phyloP scores from a whole-genome alignment of 2,113 vertebrate genomes.

The Megaceryle maxima region DNA sequence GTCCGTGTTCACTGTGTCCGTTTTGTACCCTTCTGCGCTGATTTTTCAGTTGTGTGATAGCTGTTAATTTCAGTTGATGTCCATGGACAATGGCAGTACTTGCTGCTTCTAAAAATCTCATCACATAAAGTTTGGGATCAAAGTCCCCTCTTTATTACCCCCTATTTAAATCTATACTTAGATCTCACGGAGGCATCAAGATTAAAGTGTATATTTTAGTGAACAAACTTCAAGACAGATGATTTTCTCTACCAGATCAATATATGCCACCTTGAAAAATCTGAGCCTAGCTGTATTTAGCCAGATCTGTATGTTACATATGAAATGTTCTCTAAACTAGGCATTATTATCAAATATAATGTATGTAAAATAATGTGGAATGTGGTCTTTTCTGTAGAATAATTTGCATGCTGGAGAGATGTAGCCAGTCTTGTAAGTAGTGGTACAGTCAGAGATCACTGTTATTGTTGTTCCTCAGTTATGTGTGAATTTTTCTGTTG shows the following conservation, averaged over 20 bases:
- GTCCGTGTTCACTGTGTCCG: neutral
- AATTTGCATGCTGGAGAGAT: neutral
- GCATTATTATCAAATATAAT: neutral
- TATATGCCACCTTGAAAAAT: neutral
- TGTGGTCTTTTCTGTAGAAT: neutral
- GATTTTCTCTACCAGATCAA: neutral
- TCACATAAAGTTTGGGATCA: neutral
- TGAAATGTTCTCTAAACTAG: neutral
- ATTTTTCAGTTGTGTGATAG: neutral
- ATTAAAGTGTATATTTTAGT: neutral
- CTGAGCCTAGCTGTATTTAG: neutral
- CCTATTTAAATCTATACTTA: neutral
- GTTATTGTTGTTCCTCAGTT: neutral
- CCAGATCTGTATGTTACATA: neutral
- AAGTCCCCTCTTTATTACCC: neutral
- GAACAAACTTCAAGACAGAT: neutral
- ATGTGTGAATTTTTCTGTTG: neutral
- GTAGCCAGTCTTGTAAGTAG: neutral
- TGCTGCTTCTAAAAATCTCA: neutral
- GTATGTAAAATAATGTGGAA: neutral
- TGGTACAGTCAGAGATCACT: neutral
- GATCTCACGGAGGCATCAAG: neutral
- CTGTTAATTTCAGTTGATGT: neutral
- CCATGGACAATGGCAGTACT: neutral
- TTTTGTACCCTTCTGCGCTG: accelerated